Conservation (phyloP, 2,113 vertebrate species). For the Rhabdornis inornatus region DNA sequence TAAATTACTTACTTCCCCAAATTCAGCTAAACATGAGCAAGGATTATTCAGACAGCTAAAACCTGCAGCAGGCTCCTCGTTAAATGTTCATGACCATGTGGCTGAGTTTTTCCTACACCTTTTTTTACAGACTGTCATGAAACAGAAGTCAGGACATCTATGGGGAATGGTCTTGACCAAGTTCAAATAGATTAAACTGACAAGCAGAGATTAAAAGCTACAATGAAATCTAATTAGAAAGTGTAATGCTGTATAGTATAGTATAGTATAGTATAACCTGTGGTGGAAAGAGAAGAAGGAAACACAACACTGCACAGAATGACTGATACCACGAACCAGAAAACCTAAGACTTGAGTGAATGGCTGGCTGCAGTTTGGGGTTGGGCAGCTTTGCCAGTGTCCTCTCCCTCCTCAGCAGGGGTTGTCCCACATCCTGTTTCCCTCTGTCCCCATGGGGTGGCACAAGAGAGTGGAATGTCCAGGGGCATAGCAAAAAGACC, state of each 20-base stretch:
- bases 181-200: neutral
- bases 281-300: neutral
- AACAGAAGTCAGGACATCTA: neutral
- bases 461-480: fast-evolving
- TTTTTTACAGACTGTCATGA: neutral
- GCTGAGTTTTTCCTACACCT: neutral
- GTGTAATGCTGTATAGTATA: neutral
- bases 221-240: neutral
- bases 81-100: neutral
- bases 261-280: neutral
- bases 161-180: neutral
- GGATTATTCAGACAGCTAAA: neutral
- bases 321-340: neutral
- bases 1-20: neutral
- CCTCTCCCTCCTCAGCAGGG: neutral
- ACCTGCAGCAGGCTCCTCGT: neutral
- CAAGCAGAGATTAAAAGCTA: neutral
- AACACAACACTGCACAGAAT: neutral
- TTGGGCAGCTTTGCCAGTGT: neutral
- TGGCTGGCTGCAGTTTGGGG: neutral
- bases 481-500: neutral
- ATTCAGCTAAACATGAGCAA: neutral
- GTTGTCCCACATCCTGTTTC: fast-evolving
- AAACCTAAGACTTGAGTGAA: neutral
- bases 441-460: fast-evolving